Base-by-base conservation (phyloP, 2,113 vertebrate genomes). In the Silurus meridionalis region DNA sequence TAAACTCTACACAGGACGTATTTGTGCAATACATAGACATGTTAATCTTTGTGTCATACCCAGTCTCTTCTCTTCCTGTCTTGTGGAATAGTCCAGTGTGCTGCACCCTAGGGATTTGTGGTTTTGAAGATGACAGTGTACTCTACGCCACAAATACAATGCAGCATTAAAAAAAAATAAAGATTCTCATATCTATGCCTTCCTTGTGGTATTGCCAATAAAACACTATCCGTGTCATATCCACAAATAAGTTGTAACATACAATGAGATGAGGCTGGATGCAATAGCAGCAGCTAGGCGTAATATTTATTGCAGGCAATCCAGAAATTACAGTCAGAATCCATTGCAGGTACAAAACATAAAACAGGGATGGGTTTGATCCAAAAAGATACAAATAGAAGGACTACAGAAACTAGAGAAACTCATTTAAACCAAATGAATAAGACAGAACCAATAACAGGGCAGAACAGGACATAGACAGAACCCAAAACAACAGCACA, bases 11-110 rank as follows among this genome's bases (percentile, higher is more conserved):
- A 80, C 57, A 61, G 78, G 78, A 80, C 23, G 9, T 80, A 80
- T 80, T 80, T 80, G 57, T 80, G 78, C 28, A 48, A 80, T 23
- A 28, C 77, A 60, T 37, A 80, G 57, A 80, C 78, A 80, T 80
- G 28, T 80, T 80, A 61, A 80, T 60, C 48, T 58, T 48, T 46
- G 8, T 46, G 55, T 46, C 57, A 61, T 9, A 61, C 28, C 57
- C 28, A 46, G 17, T 46, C 57, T 80, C 57, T 28, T 37, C 25
- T 46, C 6, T 21, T 8, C 21, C 25, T 60, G 14, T 19, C 15
- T 46, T 5, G 48, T 48, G 13, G 55, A 80, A 61, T 46, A 60
- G 57, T 75, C 5, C 74, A 74, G 48, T 74, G 19, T 74, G 19
- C 50, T 75, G 21, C 50, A 53, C 21, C 17, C 78, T 15, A 46